Evolutionary conservation across 1,140 invertebrate genomes (phyloP).

Genomic region (Drosophila watanabei): DNA sequence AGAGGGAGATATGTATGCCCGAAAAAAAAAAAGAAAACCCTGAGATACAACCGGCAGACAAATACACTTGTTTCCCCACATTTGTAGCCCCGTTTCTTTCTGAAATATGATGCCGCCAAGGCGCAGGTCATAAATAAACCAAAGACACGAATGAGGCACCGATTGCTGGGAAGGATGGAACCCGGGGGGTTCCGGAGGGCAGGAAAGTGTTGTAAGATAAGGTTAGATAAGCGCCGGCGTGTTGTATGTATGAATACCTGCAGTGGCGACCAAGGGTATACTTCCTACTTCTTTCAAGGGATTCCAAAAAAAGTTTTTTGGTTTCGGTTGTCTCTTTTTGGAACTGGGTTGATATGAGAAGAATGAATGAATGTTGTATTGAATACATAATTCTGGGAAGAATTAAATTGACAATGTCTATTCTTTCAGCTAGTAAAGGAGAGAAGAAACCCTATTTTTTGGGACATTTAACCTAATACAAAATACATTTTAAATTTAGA

Average conservation of each 20-base stretch:
- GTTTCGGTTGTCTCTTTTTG: not conserved
- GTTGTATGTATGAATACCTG: constrained; percentile 39
- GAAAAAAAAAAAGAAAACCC: constrained; percentile 8
- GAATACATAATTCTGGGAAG: constrained; percentile 23
- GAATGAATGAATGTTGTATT: constrained; percentile 37
- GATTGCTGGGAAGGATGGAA: constrained; percentile 15
- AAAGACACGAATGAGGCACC: constrained; percentile 45
- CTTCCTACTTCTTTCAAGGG: constrained; percentile 47
- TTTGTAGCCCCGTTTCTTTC: constrained; percentile 35
- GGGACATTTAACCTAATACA: not conserved
- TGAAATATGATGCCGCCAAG: constrained; percentile 75
- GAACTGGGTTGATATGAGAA: constrained; percentile 12
- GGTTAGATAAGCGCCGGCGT: constrained; percentile 76
- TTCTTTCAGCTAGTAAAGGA: not conserved
- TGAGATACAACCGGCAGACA: constrained; percentile 49
- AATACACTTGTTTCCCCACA: constrained; percentile 72
- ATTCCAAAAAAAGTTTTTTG: constrained; percentile 2
- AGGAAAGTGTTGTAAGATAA: constrained; percentile 77
- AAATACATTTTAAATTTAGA: not conserved
- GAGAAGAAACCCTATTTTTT: not conserved
- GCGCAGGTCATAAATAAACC: constrained; percentile 77
- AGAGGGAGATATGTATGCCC: constrained; percentile 12
- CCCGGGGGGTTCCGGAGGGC: constrained; percentile 16
- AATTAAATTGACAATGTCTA: not conserved
- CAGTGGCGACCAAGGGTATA: constrained; percentile 33